Evolutionary conservation across 2,113 vertebrate genomes (phyloP).

Genomic region (Gopherus evgoodei): DNA sequence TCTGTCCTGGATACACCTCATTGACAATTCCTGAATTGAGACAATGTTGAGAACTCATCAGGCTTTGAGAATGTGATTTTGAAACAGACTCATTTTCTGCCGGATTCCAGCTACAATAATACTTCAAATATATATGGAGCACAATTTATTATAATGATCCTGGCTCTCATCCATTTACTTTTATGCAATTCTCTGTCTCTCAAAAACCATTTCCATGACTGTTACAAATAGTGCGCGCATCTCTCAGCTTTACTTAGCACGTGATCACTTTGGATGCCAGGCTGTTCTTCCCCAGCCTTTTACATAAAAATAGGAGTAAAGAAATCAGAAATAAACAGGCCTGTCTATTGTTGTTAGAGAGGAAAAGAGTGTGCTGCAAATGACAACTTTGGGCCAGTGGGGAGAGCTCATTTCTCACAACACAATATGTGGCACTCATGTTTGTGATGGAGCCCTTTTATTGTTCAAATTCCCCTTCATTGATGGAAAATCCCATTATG

Average conservation of each 20-base stretch:
- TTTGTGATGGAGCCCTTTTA: constrained; percentile 20
- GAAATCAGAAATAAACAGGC: constrained; percentile 19
- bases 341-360: neutral
- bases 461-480: constrained; percentile 33
- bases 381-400: constrained; percentile 30
- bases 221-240: neutral
- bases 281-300: constrained; percentile 1
- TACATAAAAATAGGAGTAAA: neutral
- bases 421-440: constrained; percentile 15
- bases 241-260: neutral
- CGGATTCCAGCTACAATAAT: neutral
- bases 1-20: neutral
- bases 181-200: constrained; percentile 14
- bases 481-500: constrained; percentile 40
- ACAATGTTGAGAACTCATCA: neutral
- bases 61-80: neutral
- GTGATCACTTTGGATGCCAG: neutral
- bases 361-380: neutral
- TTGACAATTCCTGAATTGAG: constrained; percentile 31
- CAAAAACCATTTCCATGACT: constrained; percentile 1
- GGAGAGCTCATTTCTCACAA: constrained; percentile 52
- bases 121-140: neutral
- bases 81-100: constrained; percentile 5
- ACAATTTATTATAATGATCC: neutral
- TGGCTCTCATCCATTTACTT: constrained; percentile 3